phyloP scores from a whole-genome alignment of 2,113 vertebrate species.

The Tragelaphus scriptus region DNA sequence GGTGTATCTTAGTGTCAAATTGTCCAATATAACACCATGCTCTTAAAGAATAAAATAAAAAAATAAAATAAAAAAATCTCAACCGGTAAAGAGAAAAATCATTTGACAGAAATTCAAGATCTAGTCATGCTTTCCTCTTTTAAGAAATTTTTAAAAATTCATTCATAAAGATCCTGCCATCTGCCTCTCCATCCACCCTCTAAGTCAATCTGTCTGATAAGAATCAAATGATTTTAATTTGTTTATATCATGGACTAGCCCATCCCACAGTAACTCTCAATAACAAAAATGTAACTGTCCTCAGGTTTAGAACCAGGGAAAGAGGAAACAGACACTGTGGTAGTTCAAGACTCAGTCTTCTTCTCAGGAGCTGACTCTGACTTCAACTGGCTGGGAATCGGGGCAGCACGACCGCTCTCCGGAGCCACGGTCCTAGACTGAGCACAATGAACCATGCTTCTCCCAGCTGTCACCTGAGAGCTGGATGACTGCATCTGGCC shows the following conservation, averaged over 20 bases:
- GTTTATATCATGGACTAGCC: background rate
- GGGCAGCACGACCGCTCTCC: fast-evolving
- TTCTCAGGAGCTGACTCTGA: background rate
- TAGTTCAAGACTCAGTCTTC: background rate
- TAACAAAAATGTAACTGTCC: background rate
- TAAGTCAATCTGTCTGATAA: background rate
- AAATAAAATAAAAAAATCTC: background rate
- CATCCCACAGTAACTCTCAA: background rate
- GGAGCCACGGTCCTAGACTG: fast-evolving
- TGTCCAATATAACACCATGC: background rate
- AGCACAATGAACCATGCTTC: fast-evolving
- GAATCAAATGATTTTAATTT: background rate
- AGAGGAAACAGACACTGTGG: background rate
- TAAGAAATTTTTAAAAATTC: background rate
- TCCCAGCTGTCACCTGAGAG: background rate
- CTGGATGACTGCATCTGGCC: fast-evolving
- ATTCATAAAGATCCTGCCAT: background rate
- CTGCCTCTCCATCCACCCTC: background rate
- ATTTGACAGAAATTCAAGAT: background rate
- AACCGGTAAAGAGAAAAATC: background rate
- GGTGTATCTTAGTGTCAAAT: background rate
- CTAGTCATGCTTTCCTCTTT: background rate
- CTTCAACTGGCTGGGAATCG: background rate
- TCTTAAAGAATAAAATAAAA: background rate
- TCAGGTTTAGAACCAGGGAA: background rate